These are phyloP conservation scores for Onchidella celtica DNA, from an alignment of 2,888 invertebrate genomes.

Conservation along the genomic window DNA sequence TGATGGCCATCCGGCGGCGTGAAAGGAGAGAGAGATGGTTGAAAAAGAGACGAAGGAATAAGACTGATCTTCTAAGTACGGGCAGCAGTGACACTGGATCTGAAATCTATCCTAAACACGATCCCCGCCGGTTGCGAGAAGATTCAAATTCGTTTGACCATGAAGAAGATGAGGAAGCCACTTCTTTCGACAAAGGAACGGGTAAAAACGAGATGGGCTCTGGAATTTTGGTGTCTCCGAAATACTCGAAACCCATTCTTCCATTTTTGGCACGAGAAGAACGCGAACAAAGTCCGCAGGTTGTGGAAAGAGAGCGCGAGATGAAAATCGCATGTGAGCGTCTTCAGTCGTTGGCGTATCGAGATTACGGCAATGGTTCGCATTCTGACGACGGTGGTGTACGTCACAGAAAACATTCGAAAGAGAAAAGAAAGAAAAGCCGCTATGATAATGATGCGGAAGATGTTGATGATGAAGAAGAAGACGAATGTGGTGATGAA, in stretches of 20 bases:
- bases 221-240: slow-evolving; percentile 46
- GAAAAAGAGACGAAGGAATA: slow-evolving; percentile 39
- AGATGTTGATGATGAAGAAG: slow-evolving; percentile 44
- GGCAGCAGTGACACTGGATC: slow-evolving; percentile 44
- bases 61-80: slow-evolving; percentile 43
- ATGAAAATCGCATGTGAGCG: neutral
- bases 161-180: neutral
- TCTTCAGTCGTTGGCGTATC: neutral
- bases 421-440: neutral
- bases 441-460: slow-evolving; percentile 52
- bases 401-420: neutral
- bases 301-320: neutral
- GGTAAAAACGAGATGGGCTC: slow-evolving; percentile 33
- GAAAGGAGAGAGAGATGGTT: slow-evolving; percentile 47
- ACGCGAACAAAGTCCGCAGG: neutral
- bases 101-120: neutral
- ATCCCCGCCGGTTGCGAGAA: neutral
- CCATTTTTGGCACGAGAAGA: slow-evolving; percentile 31
- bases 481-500: slow-evolving; percentile 14
- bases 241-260: slow-evolving; percentile 45
- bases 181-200: neutral
- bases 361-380: neutral
- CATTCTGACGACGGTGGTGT: neutral
- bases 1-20: slow-evolving; percentile 36
- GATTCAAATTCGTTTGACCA: neutral